Base-by-base conservation (phyloP, 2,797 vertebrate genomes). In the Rhinoraja longicauda region DNA sequence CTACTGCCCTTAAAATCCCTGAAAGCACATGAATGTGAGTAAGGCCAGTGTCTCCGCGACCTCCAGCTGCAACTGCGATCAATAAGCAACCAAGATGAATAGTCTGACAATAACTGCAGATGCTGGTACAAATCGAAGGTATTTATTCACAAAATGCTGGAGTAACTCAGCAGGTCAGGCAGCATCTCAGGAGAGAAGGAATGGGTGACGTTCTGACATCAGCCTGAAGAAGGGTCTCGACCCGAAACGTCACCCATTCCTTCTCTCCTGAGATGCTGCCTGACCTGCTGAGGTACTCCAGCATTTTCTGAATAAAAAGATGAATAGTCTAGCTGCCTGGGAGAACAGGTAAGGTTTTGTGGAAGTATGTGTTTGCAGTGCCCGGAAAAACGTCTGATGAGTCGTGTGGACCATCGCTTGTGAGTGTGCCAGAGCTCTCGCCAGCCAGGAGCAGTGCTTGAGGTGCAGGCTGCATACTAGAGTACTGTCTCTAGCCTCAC, bases 311-410 rank as follows among this genome's bases (percentile, higher is more conserved):
- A n/a, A n/a, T n/a, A n/a, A n/a, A n/a, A 92, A 92, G 53, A 92
- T 13, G 45, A 45, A 26, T 36, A 91, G 36, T 73, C 90, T 90
- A 45, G 36, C 90, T 73, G 90, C 36, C 90, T 45, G 1, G 5
- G 32, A 15, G 67, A 91, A 26, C 90, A 91, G 90, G 90, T 53
- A 91, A 0, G 70, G 90, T 72, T 88, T 72, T 91, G 73, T 53
- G 67, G 90, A 91, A 53, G 39, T 73, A 70, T 21, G 12, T 73
- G 12, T 91, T 73, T 91, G 91, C 70, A 75, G 10, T 13, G 15
- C 17, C 91, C 67, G 91, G 64, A 24, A 10, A 24, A 10, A 91
- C 39, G 53, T 72, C 70, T 29, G 70, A 91, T 26, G 36, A 91
- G 36, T 72, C 24, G 45, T 39, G 53, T 73, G 70, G 26, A 39